Base-by-base conservation (phyloP, 2,797 vertebrate genomes). In the Mormyrops boulengeri region DNA sequence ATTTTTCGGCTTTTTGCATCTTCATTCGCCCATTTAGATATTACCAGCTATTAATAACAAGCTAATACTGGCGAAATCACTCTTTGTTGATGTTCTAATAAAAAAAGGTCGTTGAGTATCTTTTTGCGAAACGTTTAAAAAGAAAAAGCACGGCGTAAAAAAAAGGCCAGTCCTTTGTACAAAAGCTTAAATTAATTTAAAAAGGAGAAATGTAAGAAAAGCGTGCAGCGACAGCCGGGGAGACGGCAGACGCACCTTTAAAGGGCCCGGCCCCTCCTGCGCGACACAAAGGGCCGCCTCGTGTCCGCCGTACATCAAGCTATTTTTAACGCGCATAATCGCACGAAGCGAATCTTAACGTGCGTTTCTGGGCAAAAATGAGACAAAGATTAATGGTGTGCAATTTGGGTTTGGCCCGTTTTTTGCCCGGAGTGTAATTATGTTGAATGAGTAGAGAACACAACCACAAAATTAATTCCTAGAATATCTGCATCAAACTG, bases 11-110 rank as follows among this genome's bases (percentile, higher is more conserved):
- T 60, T 47, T 91, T 90, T 30, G 62, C 12, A 55, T 88, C 85
- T 49, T 89, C 19, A 89, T 88, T 30, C 93, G n/a, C 94, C 94
- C 94, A 93, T 93, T 8, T 91, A 91, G 11, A 44, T 60, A 41
- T 73, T 73, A 19, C 30, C 9, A 77, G 30, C 30, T 8, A 85
- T 50, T 34, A 89, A 88, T 57, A n/a, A 88, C 44, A 73, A 90
- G 34, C 34, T 38, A 2, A 87, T 66, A 44, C 60, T 8, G 73
- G 47, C 26, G 53, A 50, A 30, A 12, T 19, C 73, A 73, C 52
- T 50, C 7, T 89, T 87, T 89, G 62, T 60, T 60, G 84, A 22
- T 60, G 4, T n/a, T 6, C 12, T 57, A 87, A n/a, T 41, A 80
- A 57, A 90, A 69, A 90, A 82, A 22, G 88, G 44, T 30, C 52